These are phyloP conservation scores for Sarcophaga peregrina DNA, from an alignment of 1,140 invertebrate species.

Conservation along the genomic window DNA sequence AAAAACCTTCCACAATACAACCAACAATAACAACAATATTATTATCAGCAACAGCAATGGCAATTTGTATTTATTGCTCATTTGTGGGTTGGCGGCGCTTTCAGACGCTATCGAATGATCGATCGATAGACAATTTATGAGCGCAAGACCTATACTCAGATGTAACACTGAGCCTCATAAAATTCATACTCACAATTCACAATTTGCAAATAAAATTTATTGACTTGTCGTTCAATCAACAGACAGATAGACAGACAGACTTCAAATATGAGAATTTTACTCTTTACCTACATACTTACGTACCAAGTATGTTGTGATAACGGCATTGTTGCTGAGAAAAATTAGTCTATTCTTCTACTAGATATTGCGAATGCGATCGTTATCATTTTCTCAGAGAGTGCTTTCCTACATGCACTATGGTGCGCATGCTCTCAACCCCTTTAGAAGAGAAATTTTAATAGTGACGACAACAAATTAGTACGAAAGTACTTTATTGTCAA, in stretches of 20 bases:
- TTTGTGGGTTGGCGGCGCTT: background rate
- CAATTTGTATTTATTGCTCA: slow-evolving; percentile 20
- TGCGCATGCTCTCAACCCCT: too few species aligned
- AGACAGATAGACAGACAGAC: background rate
- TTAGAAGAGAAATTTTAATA: too few species aligned
- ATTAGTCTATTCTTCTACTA: background rate
- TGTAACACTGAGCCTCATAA: background rate
- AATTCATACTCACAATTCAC: background rate
- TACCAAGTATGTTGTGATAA: background rate
- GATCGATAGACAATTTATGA: background rate
- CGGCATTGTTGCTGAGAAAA: background rate
- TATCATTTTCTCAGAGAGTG: slow-evolving; percentile 1
- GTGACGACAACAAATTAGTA: too few species aligned
- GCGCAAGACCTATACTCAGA: too few species aligned
- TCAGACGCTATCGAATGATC: background rate
- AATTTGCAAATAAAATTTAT: slow-evolving; percentile 18
- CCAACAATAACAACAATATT: too few species aligned
- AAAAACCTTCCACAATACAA: too few species aligned
- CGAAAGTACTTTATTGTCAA: too few species aligned
- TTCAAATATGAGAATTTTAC: background rate
- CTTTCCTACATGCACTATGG: too few species aligned
- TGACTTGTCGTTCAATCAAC: background rate
- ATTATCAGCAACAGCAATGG: too few species aligned
- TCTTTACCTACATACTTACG: background rate
- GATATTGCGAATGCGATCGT: background rate